These are phyloP conservation scores for Zaprionus africanus DNA, from an alignment of 1,140 invertebrate species.

Conservation along the genomic window DNA sequence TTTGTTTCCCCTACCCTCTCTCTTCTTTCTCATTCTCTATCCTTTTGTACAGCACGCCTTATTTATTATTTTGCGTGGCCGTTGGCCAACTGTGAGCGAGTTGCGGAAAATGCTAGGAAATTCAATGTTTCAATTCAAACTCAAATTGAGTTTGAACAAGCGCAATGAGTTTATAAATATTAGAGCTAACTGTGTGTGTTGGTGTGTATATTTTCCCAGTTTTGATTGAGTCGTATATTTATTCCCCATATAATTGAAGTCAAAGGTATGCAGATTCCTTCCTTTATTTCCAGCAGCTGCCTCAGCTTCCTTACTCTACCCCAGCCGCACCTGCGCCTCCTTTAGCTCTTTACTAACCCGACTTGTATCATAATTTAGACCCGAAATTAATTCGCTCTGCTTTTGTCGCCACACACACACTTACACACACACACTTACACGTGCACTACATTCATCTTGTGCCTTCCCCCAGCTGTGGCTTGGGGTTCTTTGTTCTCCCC, in stretches of 20 bases:
- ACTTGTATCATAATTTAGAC: slow-evolving; percentile 54
- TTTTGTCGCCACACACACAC: slow-evolving; percentile 4
- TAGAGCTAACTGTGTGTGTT: background rate
- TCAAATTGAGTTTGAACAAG: slow-evolving; percentile 23
- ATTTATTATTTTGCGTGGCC: slow-evolving; percentile 38
- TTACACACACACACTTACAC: background rate
- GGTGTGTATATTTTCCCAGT: background rate
- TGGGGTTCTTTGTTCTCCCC: slow-evolving; percentile 49
- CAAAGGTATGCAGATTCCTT: background rate
- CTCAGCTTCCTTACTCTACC: background rate
- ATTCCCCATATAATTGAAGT: background rate
- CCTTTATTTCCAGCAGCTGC: background rate
- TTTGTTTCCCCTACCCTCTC: slow-evolving; percentile 17
- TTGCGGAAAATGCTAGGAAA: slow-evolving; percentile 14
- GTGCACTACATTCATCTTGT: slow-evolving; percentile 51
- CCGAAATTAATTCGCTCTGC: slow-evolving; percentile 48
- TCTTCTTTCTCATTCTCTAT: background rate
- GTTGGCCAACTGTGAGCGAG: slow-evolving; percentile 7
- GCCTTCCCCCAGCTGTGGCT: slow-evolving; percentile 40
- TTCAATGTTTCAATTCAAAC: slow-evolving; percentile 27
- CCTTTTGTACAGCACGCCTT: slow-evolving; percentile 3
- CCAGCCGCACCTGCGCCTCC: background rate
- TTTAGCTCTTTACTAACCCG: slow-evolving; percentile 15
- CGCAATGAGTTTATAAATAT: slow-evolving; percentile 7
- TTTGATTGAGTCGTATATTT: slow-evolving; percentile 8